Percentiles rank a stretch among this genome's conserved stretches.
phyloP scores from a whole-genome alignment of 2,888 invertebrate genomes.

The Caenorhabditis sp. region DNA sequence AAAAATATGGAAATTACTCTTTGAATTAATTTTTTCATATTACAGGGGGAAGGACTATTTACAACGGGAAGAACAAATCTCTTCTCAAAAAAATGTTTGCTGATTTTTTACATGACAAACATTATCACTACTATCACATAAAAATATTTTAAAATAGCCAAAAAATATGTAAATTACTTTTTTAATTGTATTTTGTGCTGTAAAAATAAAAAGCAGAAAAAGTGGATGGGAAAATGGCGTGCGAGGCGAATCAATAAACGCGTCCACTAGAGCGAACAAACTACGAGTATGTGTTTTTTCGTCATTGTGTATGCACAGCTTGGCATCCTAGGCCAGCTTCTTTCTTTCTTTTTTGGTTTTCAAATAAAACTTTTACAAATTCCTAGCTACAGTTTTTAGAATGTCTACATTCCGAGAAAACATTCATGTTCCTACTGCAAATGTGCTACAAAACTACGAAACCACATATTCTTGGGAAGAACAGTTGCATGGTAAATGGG shows the following conservation, averaged over 20 bases:
- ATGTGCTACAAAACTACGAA: background rate
- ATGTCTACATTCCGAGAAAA: background rate
- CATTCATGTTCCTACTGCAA: background rate
- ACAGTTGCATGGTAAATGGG: background rate
- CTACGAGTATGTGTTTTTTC: background rate
- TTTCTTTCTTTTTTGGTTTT: too few species aligned
- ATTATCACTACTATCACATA: too few species aligned
- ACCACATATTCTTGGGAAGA: background rate
- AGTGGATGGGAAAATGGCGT: too few species aligned
- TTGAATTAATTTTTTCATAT: too few species aligned
- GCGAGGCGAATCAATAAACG: background rate
- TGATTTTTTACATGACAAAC: too few species aligned
- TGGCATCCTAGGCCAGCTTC: background rate
- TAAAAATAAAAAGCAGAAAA: background rate
- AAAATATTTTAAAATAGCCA: too few species aligned
- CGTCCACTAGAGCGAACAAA: background rate
- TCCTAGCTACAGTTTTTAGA: background rate
- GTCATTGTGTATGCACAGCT: background rate
- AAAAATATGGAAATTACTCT: too few species aligned
- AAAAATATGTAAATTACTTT: too few species aligned
- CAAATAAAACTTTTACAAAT: background rate
- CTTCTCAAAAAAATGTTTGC: too few species aligned
- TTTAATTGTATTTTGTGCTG: too few species aligned
- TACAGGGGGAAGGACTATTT: too few species aligned
- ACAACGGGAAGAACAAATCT: too few species aligned